Percentiles rank a stretch among this genome's conserved stretches.
Evolutionary conservation across 2,888 invertebrate genomes (phyloP).

Genomic region (Sinelater perroti): DNA sequence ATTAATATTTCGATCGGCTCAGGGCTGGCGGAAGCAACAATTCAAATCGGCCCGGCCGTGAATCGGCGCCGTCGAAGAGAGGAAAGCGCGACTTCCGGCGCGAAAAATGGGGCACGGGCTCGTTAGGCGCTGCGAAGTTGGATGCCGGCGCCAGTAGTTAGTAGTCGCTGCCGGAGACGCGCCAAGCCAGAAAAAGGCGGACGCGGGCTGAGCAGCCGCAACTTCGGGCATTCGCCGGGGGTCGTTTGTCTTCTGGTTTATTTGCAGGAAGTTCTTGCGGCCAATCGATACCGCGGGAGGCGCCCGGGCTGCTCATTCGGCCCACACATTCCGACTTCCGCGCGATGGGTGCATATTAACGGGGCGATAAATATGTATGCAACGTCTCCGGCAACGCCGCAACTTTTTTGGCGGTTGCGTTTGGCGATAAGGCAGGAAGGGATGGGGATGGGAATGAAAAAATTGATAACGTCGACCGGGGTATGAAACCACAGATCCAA

Average conservation of each 20-base stretch:
- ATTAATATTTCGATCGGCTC: too few species aligned
- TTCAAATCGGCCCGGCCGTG: too few species aligned
- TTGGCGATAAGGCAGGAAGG: too few species aligned
- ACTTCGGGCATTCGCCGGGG: slow-evolving; percentile 41
- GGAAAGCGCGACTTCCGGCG: too few species aligned
- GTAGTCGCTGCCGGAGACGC: slow-evolving; percentile 9
- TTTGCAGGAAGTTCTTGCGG: slow-evolving; percentile 34
- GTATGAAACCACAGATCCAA: slow-evolving; percentile 2
- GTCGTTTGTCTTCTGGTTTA: slow-evolving; percentile 45
- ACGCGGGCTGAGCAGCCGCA: slow-evolving; percentile 27
- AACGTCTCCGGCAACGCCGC: background rate
- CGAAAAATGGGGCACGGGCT: too few species aligned
- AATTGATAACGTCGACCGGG: slow-evolving; percentile 7
- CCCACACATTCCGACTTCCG: slow-evolving; percentile 28
- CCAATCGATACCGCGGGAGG: slow-evolving; percentile 29
- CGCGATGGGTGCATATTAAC: slow-evolving; percentile 33
- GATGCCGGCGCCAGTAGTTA: slow-evolving; percentile 11
- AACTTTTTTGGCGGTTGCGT: too few species aligned
- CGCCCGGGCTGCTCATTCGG: slow-evolving; percentile 18
- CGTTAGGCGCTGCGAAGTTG: too few species aligned
- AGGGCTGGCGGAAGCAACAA: too few species aligned
- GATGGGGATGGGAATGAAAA: too few species aligned
- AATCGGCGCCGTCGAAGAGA: too few species aligned
- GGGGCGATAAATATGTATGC: slow-evolving; percentile 19
- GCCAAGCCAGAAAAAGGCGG: slow-evolving; percentile 20